phyloP scores from a whole-genome alignment of 2,113 vertebrate genomes.

The Capra hircus region DNA sequence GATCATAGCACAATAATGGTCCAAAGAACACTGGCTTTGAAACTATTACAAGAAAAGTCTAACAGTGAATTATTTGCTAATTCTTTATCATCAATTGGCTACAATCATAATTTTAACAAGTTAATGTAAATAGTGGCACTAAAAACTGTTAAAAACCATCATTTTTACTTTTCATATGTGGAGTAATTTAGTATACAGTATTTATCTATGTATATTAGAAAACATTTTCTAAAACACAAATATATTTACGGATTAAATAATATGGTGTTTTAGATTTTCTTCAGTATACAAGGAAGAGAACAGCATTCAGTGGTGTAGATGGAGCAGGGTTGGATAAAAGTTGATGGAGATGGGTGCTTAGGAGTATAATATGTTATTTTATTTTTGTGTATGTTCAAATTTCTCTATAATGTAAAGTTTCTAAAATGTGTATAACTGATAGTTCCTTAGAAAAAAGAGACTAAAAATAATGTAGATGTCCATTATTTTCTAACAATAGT shows the following conservation, averaged over 20 bases:
- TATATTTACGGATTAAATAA: not conserved
- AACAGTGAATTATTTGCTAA: constrained; percentile 5
- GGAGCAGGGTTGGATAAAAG: not conserved
- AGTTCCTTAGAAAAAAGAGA: not conserved
- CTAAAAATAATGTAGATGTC: constrained; percentile 15
- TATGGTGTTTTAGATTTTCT: not conserved
- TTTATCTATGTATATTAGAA: not conserved
- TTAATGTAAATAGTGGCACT: not conserved
- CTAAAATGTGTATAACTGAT: not conserved
- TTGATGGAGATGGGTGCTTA: not conserved
- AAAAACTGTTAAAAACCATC: constrained; percentile 1
- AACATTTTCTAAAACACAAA: constrained; percentile 3
- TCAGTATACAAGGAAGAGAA: not conserved
- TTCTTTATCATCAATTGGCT: not conserved
- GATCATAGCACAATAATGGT: not conserved
- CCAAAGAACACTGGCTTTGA: not conserved
- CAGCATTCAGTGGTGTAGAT: not conserved
- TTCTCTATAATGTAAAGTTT: not conserved
- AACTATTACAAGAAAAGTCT: not conserved
- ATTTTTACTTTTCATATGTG: not conserved
- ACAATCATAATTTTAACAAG: constrained; percentile 8
- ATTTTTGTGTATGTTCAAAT: not conserved
- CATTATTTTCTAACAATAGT: not conserved
- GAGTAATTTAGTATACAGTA: not conserved
- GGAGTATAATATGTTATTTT: not conserved